A percentile compares a stretch with the other conserved stretches of the same genome.
phyloP scores from a whole-genome alignment of 1,140 invertebrate species.

The Melipona quadrifasciata region DNA sequence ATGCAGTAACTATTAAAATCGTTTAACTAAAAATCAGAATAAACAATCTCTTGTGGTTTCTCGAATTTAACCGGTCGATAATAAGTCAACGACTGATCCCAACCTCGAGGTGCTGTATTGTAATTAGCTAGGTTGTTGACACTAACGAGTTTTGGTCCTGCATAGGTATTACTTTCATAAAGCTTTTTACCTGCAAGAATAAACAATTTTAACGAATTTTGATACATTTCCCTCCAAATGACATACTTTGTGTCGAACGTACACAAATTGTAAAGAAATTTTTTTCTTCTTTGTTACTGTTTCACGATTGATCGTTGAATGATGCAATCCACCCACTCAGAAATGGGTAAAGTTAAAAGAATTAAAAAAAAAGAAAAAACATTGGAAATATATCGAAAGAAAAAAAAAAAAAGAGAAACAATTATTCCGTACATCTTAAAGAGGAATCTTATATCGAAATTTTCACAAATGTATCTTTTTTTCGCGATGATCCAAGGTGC shows the following conservation, averaged over 20 bases:
- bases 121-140: slow-evolving; percentile 84
- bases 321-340: too few species aligned
- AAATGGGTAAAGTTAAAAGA: too few species aligned
- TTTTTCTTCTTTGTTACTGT: too few species aligned
- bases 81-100: slow-evolving; percentile 85
- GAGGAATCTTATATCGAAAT: too few species aligned
- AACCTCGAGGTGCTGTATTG: slow-evolving; percentile 91
- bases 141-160: slow-evolving; percentile 78
- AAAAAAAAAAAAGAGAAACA: too few species aligned
- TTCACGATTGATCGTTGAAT: too few species aligned
- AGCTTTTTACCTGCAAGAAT: slow-evolving; percentile 70
- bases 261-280: too few species aligned
- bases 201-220: not conserved
- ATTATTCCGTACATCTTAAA: too few species aligned
- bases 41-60: slow-evolving; percentile 81
- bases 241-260: not conserved
- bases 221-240: not conserved
- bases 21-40: slow-evolving; percentile 84
- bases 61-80: slow-evolving; percentile 88
- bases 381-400: too few species aligned
- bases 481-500: too few species aligned
- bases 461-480: too few species aligned
- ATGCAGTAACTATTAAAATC: not conserved
- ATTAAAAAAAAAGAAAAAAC: too few species aligned
- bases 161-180: slow-evolving; percentile 69